Percentiles rank a stretch among this genome's conserved stretches.
Evolutionary conservation across 2,888 invertebrate species (phyloP).

Genomic region (Selenia dentaria): DNA sequence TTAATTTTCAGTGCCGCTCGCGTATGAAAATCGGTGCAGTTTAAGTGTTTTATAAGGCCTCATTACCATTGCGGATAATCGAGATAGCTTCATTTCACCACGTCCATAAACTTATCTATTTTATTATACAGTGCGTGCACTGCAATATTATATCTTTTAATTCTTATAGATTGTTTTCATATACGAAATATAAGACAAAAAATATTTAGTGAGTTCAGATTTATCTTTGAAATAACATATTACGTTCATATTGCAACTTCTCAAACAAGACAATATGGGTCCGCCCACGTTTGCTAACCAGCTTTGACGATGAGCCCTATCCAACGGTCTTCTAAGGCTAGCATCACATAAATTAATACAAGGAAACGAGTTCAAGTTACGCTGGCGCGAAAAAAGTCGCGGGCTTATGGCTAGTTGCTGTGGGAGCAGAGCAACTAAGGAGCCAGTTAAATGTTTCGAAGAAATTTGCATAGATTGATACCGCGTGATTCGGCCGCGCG

Average conservation of each 20-base stretch:
- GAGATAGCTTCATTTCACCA: constrained; percentile 46
- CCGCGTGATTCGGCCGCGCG: constrained; percentile 65
- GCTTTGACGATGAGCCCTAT: constrained; percentile 44
- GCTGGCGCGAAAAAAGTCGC: constrained; percentile 53
- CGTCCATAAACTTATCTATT: constrained; percentile 29
- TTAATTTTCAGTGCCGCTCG: constrained; percentile 70
- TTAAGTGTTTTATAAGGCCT: constrained; percentile 59
- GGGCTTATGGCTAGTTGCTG: constrained; percentile 60
- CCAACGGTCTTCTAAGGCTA: constrained; percentile 37
- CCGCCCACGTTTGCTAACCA: constrained; percentile 51
- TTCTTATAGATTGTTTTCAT: constrained; percentile 5
- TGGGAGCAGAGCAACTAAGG: constrained; percentile 65
- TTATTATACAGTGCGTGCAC: constrained; percentile 3
- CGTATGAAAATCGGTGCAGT: constrained; percentile 57
- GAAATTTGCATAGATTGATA: constrained; percentile 83
- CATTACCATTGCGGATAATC: constrained; percentile 45
- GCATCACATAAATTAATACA: constrained; percentile 34
- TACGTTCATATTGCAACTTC: constrained; percentile 28
- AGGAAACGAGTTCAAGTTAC: constrained; percentile 47
- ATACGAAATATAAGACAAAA: too few relatives aligned
- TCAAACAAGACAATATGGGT: constrained; percentile 37
- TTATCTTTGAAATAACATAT: constrained; percentile 32
- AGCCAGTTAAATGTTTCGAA: constrained; percentile 77
- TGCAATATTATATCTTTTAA: background rate
- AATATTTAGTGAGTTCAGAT: constrained; percentile 10